Base-by-base conservation (phyloP, 1,140 invertebrate species). In the Drosophila burlai region DNA sequence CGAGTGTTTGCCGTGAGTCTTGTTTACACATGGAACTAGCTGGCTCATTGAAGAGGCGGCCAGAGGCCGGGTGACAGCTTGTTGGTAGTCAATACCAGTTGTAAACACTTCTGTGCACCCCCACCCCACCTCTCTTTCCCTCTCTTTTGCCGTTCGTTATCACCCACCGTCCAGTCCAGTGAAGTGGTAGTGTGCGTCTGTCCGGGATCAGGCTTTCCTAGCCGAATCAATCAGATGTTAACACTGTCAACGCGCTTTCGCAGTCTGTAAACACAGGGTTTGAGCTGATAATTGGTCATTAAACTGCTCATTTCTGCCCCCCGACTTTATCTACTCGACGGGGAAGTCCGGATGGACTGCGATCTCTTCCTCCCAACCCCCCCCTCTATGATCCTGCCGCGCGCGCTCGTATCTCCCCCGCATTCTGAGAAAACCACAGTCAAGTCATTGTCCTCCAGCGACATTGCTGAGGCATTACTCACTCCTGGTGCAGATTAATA, bases 401-500 rank as follows among this genome's bases (percentile, higher is more conserved):
- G 36, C 34, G 54, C 15, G 8, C 15, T 4, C 54, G 1, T 45
- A 34, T 47, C 43, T 21, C 10, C 31, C 47, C 50, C 38, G 18
- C 31, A 57, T 58, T 45, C 42, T 26, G 21, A 55, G 38, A 24
- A 61, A 84, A 66, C 36, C 26, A 60, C 68, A 47, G 64, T 59
- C 45, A 45, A 68, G 64, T 78, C 83, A 43, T 77, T 62, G 66
- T 77, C 83, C 61, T 74, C 68, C 63, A 66, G 34, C 85, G 71
- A 74, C 72, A 90, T 91, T 67, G 46, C 73, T 66, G 26, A 47
- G 31, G 72, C 24, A 85, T 90, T 94, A 96, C 96, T 97, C 95
- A 97, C 96, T 96, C 95, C 79, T 96, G 94, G 91, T 97, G 95
- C 81, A 94, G 94, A 94, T 97, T 95, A 63, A 96, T 95, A 93